A percentile compares a stretch with the other conserved stretches of the same genome.
Conservation (phyloP, 2,797 vertebrate species). For the Morus bassanus region DNA sequence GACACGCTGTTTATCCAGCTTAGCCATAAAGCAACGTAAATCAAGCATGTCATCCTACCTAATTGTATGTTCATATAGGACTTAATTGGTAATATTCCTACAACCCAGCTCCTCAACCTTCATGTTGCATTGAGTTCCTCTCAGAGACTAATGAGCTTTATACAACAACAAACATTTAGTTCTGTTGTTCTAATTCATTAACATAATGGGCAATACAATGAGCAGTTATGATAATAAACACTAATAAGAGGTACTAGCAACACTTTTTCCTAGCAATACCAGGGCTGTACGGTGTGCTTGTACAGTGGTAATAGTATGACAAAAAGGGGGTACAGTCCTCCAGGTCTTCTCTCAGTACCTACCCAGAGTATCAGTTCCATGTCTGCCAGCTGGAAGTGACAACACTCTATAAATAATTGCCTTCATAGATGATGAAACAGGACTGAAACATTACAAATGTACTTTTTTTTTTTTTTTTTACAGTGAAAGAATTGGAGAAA, state of each 20-base stretch:
- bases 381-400: not conserved
- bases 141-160: constrained; percentile 70
- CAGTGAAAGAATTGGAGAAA: not conserved
- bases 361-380: not conserved
- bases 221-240: constrained; percentile 69
- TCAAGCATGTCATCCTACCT: constrained; percentile 72
- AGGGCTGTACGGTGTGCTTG: not conserved
- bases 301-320: not conserved
- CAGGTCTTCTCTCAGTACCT: not conserved
- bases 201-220: constrained; percentile 67
- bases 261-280: constrained; percentile 37
- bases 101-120: constrained; percentile 52
- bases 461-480: too few relatives aligned
- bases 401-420: not conserved
- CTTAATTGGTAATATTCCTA: constrained; percentile 75
- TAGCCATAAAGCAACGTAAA: constrained; percentile 72
- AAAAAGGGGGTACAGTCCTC: not conserved
- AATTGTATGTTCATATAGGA: constrained; percentile 73
- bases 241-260: constrained; percentile 48
- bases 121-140: constrained; percentile 46
- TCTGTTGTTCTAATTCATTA: constrained; percentile 76
- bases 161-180: constrained; percentile 68
- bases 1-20: constrained; percentile 36
- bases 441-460: not conserved
- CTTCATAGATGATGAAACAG: not conserved